Base-by-base conservation (phyloP, 2,797 vertebrate genomes). In the Chaenodraco wilsoni region DNA sequence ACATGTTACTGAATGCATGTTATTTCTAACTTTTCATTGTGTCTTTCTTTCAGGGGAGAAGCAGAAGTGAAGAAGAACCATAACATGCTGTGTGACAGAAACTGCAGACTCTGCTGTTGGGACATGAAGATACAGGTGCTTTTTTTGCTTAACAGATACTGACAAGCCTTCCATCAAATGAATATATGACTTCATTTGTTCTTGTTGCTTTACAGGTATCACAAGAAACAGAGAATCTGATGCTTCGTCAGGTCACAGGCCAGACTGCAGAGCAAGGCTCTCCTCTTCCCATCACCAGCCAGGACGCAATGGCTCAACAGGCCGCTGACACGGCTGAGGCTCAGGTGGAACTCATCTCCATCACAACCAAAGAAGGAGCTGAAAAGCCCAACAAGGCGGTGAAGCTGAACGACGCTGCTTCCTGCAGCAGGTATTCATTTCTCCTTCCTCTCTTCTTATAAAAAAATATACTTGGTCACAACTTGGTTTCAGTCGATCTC, bases 81-180 rank as follows among this genome's bases (percentile, higher is more conserved):
- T 0, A 91, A 88, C 19, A 0, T 92, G 37, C 41, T 95, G 69
- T 95, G 94, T 76, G 86, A 95, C 69, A 92, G 41, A 76, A 91
- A 81, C 61, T 96, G 95, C 65, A 87, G 33, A 77, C 76, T 95
- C 51, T 94, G 94, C 84, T 96, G 95, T 74, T 96, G 95, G 94
- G 94, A 96, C 76, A 82, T 94, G 84, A 93, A 91, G 72, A 50
- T 93, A 63, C 85, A 90, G 87, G 92, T 92, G 78, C 33, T 45
- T 37, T 1, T 37, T 31, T n/a, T 23, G 37, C 17, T 37, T 63
- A 56, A 74, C 40, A 54, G 14, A n/a, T 14, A 63, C 21, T 11
- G 10, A 64, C 16, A 50, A 51, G 17, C 11, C 7, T 60, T 43
- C 45, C 3, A 65, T 9, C 1, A 8, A 9, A 56, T 57, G 6